Percentiles rank a stretch among this genome's conserved stretches.
phyloP scores from a whole-genome alignment of 2,797 vertebrate species.

The Chanos chanos region DNA sequence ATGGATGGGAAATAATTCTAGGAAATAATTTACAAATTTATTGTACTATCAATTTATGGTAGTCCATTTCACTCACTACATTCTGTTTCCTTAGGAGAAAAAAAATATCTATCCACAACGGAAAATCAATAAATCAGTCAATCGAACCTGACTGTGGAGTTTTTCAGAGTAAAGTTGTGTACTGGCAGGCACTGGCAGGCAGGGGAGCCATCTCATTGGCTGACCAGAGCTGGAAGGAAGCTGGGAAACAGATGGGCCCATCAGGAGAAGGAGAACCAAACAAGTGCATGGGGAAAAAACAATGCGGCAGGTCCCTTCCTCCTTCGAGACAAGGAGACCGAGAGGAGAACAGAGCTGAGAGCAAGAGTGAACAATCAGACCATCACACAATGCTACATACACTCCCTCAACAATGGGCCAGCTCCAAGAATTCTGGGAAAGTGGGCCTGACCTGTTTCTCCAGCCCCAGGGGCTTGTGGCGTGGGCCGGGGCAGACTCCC shows the following conservation, averaged over 20 bases:
- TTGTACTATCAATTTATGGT: neutral
- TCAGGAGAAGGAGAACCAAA: constrained; percentile 70
- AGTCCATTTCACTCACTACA: neutral
- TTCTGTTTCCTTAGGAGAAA: neutral
- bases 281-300: constrained; percentile 59
- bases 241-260: constrained; percentile 80
- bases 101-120: constrained; percentile 23
- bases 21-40: too few species aligned
- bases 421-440: constrained; percentile 88
- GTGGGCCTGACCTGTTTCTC: constrained; percentile 65
- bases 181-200: constrained; percentile 42
- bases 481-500: constrained; percentile 35
- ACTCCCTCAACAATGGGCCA: constrained; percentile 77
- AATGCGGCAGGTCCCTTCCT: constrained; percentile 59
- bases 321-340: constrained; percentile 8
- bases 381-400: constrained; percentile 74
- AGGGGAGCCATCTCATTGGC: constrained; percentile 67
- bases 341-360: constrained; percentile 59
- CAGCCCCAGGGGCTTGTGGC: constrained; percentile 62
- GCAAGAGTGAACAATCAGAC: constrained; percentile 72
- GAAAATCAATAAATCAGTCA: constrained; percentile 46
- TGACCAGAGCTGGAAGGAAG: constrained; percentile 84
- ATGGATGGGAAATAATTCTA: too few species aligned
- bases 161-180: constrained; percentile 2
- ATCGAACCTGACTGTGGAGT: constrained; percentile 15